These are phyloP conservation scores for Trogon melanurus DNA, from an alignment of 2,113 vertebrate genomes.

Conservation along the genomic window DNA sequence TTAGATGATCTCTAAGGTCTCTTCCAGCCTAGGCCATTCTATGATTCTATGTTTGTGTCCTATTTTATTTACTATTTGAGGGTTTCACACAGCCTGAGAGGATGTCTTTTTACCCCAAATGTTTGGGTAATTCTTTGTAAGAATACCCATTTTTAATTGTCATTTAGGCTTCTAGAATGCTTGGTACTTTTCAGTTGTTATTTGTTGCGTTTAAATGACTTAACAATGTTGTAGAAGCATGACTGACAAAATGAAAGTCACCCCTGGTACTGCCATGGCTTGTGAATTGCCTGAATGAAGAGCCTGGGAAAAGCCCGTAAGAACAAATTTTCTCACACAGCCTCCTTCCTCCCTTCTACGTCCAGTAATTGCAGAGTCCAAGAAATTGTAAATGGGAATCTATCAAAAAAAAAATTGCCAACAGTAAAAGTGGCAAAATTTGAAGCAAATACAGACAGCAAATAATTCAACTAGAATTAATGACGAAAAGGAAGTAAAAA, in stretches of 20 bases:
- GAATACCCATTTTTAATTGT: neutral
- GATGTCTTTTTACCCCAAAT: neutral
- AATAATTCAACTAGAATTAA: neutral
- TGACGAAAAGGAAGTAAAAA: neutral
- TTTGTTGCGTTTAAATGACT: neutral
- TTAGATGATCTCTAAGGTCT: too few species aligned
- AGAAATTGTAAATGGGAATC: neutral
- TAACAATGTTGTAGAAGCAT: neutral
- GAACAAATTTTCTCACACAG: neutral
- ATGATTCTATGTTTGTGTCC: neutral
- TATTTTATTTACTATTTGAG: neutral
- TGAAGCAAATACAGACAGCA: neutral
- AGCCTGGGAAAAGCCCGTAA: neutral
- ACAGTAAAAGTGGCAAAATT: neutral
- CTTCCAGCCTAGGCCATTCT: too few species aligned
- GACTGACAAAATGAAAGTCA: neutral
- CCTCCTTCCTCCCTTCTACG: accelerated
- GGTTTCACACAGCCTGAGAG: neutral
- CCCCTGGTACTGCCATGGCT: neutral
- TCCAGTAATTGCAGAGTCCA: neutral
- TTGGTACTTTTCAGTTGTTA: neutral
- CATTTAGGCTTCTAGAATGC: neutral
- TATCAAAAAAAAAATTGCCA: neutral
- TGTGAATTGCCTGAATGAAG: neutral
- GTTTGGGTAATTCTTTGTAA: neutral